Evolutionary conservation across 2,113 vertebrate species (phyloP).

Genomic region (Cavia aperea): DNA sequence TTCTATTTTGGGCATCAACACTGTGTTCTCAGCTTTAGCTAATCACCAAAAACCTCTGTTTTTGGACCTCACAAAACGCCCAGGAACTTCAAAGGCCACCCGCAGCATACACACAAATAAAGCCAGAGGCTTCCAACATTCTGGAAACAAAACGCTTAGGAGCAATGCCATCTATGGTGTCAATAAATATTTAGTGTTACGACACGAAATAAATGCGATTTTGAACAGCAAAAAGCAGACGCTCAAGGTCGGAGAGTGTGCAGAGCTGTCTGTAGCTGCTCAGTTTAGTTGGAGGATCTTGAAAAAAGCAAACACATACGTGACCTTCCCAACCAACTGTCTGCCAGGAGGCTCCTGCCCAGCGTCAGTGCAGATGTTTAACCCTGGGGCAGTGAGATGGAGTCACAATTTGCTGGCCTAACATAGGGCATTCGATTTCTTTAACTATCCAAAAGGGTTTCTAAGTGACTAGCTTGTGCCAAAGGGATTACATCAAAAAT

Average conservation of each 20-base stretch:
- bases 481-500: neutral
- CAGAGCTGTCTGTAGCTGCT: neutral
- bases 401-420: neutral
- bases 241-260: neutral
- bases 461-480: neutral
- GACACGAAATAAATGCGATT: neutral
- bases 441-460: slow-evolving; percentile 1
- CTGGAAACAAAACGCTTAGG: slow-evolving; percentile 35
- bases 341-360: neutral
- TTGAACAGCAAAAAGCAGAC: slow-evolving; percentile 23
- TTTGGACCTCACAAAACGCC: slow-evolving; percentile 16
- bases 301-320: neutral
- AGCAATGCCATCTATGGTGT: slow-evolving; percentile 1
- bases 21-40: slow-evolving; percentile 43
- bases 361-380: neutral
- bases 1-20: neutral
- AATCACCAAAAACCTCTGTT: slow-evolving; percentile 17
- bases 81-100: slow-evolving; percentile 55
- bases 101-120: slow-evolving; percentile 35
- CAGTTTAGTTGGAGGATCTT: neutral
- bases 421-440: neutral
- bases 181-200: slow-evolving; percentile 30
- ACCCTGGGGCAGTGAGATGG: neutral
- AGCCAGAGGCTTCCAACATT: neutral
- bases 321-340: neutral